Evolutionary conservation across 2,113 vertebrate species (phyloP).

Genomic region (Anguilla japonica): DNA sequence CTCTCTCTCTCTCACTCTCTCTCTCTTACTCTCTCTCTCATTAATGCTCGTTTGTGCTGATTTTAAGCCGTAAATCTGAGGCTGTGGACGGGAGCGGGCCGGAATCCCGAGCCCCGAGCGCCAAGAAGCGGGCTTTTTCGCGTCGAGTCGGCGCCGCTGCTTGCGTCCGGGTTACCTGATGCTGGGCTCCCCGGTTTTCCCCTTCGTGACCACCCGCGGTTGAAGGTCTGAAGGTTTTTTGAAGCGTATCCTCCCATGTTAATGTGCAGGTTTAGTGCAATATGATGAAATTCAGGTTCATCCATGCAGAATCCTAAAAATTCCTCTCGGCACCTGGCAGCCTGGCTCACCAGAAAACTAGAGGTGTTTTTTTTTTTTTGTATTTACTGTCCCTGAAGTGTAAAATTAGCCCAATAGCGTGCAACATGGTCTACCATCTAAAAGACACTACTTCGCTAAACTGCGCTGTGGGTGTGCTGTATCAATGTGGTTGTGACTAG

Average conservation of each 20-base stretch:
- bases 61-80: not conserved
- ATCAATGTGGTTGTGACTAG: not conserved
- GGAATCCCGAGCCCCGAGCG: too few species aligned
- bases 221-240: not conserved
- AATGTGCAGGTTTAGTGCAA: too few species aligned
- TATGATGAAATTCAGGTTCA: not conserved
- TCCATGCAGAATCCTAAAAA: conserved; percentile 11
- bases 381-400: not conserved
- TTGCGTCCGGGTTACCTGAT: not conserved
- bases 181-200: not conserved
- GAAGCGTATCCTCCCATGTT: not conserved
- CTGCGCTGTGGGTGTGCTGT: not conserved
- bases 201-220: not conserved
- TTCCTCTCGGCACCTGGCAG: not conserved
- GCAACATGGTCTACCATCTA: not conserved
- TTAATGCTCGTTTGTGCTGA: not conserved
- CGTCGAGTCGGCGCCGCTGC: too few species aligned
- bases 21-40: not conserved
- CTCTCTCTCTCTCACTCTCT: conserved; percentile 47
- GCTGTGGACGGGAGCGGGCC: not conserved
- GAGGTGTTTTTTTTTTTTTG: not conserved
- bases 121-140: too few species aligned
- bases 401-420: not conserved
- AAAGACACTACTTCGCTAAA: not conserved
- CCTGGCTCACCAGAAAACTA: not conserved